Conservation (phyloP, 2,888 invertebrate genomes). For the Pammene aurita region DNA sequence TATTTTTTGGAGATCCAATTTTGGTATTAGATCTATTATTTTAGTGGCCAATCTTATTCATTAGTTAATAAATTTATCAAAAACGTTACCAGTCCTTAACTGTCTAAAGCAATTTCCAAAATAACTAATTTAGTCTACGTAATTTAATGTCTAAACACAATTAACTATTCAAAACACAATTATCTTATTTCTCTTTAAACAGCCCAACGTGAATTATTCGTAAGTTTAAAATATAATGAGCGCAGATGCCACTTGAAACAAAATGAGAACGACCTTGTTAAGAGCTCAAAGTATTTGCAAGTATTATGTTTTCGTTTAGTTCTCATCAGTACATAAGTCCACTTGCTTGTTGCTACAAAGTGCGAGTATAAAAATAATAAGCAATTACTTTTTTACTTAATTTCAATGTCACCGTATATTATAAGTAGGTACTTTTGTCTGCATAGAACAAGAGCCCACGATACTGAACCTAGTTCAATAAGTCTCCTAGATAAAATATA, state of each 20-base stretch:
- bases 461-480: no score
- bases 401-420: no score
- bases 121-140: background rate
- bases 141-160: constrained; percentile 1
- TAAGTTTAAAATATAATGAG: constrained; percentile 12
- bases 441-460: no score
- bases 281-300: constrained; percentile 11
- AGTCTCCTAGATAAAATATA: no score
- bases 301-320: constrained; percentile 2
- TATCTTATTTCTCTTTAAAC: background rate
- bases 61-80: background rate
- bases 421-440: no score
- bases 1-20: no score
- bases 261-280: constrained; percentile 22
- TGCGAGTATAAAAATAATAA: no score
- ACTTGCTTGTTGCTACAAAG: no score
- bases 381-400: no score
- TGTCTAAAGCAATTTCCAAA: background rate
- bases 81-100: background rate
- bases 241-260: constrained; percentile 23
- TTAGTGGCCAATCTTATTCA: no score
- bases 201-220: background rate
- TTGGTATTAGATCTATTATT: no score
- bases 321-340: background rate
- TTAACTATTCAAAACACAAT: background rate